These are phyloP conservation scores for Disparrhopalites patrizii DNA, from an alignment of 2,888 invertebrate species.

Conservation along the genomic window DNA sequence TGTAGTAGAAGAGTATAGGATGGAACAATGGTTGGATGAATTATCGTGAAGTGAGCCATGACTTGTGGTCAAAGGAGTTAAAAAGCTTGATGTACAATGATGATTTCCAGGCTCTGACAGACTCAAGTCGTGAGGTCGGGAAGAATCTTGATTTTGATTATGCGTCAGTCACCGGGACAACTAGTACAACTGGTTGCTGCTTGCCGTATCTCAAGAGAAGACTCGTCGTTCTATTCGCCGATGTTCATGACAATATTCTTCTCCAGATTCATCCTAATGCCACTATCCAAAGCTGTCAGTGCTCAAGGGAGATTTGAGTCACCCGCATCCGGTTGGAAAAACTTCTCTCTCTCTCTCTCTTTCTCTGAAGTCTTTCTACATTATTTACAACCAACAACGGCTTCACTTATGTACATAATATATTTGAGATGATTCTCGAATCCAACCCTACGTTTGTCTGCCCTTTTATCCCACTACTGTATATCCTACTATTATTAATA, in stretches of 20 bases:
- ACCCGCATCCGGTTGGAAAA: too few relatives aligned
- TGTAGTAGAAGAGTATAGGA: too few relatives aligned
- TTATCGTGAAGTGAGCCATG: too few relatives aligned
- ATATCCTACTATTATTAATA: too few relatives aligned
- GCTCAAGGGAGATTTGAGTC: background rate
- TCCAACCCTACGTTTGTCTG: too few relatives aligned
- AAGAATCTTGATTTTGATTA: constrained; percentile 17
- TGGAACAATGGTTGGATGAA: too few relatives aligned
- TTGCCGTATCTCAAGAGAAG: constrained; percentile 12
- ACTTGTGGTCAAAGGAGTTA: background rate
- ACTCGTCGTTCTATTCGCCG: constrained; percentile 23
- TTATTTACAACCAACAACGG: too few relatives aligned
- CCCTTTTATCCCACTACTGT: too few relatives aligned
- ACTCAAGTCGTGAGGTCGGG: constrained; percentile 1
- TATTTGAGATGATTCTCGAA: too few relatives aligned
- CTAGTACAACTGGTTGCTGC: constrained; percentile 6
- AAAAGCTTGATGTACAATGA: background rate
- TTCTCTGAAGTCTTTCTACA: too few relatives aligned
- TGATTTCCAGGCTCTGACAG: constrained; percentile 9
- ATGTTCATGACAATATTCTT: constrained; percentile 24
- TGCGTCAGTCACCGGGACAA: background rate
- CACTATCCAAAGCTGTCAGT: constrained; percentile 21
- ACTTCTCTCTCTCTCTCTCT: too few relatives aligned
- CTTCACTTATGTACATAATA: too few relatives aligned
- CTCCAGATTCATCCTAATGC: constrained; percentile 25